Conservation (phyloP, 2,797 vertebrate genomes). For the Danio kyathit region DNA sequence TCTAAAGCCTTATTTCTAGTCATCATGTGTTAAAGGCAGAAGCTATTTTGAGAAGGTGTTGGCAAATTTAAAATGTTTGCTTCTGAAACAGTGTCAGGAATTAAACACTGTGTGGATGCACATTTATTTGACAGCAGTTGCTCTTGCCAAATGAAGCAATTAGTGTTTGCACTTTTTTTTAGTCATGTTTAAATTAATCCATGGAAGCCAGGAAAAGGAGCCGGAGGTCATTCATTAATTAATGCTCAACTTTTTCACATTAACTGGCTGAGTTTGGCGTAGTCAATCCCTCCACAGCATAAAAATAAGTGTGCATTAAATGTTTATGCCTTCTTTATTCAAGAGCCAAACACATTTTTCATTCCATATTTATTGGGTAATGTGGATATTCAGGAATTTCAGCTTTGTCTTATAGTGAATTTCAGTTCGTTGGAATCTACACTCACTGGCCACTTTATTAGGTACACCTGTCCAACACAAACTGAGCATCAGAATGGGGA, state of each 20-base stretch:
- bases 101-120: neutral
- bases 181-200: neutral
- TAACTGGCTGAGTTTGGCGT: neutral
- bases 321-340: neutral
- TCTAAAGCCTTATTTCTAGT: neutral
- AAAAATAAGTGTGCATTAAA: neutral
- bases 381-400: too few relatives aligned
- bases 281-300: neutral
- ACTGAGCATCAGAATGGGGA: too few relatives aligned
- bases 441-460: too few relatives aligned
- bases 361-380: neutral
- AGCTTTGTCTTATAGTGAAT: too few relatives aligned
- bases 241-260: neutral
- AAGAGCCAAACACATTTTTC: neutral
- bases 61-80: neutral
- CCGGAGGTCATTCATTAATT: neutral
- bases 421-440: too few relatives aligned
- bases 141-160: constrained; percentile 4
- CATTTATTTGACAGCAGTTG: neutral
- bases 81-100: constrained; percentile 9
- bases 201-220: neutral
- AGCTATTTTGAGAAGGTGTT: constrained; percentile 5
- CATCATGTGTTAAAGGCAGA: neutral
- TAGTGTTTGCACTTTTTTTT: neutral
- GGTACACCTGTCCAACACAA: too few relatives aligned